Conservation (phyloP, 1,140 invertebrate genomes). For the Macrotrachela quadricornifera region DNA sequence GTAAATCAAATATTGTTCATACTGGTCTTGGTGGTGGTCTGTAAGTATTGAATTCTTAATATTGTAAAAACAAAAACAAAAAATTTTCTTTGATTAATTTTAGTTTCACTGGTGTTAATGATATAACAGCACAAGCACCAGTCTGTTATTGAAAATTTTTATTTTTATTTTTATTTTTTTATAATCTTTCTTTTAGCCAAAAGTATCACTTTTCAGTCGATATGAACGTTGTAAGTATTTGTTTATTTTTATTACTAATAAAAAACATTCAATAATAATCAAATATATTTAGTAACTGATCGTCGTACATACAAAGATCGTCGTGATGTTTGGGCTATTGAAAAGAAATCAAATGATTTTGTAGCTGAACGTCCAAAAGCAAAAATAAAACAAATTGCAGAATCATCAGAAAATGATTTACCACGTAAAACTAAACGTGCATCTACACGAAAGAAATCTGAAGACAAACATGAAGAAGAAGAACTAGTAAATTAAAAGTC, state of each 20-base stretch:
- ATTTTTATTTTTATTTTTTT: not conserved
- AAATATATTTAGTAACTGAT: constrained; percentile 1
- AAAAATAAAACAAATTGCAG: not conserved
- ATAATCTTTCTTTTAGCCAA: not conserved
- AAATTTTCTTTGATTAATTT: not conserved
- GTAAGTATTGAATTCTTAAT: constrained; percentile 1
- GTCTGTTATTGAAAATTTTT: not conserved
- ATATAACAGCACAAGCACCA: not conserved
- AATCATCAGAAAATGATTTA: not conserved
- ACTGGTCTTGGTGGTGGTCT: constrained; percentile 9
- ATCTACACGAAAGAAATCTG: not conserved
- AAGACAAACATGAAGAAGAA: not conserved
- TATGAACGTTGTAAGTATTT: not conserved
- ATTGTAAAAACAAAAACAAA: not conserved
- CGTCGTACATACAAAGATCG: constrained; percentile 8
- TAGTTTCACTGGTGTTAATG: not conserved
- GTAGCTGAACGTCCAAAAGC: constrained; percentile 7
- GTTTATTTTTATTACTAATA: no score
- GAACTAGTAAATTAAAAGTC: not conserved
- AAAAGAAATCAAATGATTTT: not conserved
- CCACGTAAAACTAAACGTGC: not conserved
- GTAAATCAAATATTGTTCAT: constrained; percentile 10
- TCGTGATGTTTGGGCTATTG: not conserved
- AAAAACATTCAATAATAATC: no score
- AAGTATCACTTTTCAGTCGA: constrained; percentile 9